These are phyloP conservation scores for Nephotettix cincticeps DNA, from an alignment of 1,140 invertebrate species.

Conservation along the genomic window DNA sequence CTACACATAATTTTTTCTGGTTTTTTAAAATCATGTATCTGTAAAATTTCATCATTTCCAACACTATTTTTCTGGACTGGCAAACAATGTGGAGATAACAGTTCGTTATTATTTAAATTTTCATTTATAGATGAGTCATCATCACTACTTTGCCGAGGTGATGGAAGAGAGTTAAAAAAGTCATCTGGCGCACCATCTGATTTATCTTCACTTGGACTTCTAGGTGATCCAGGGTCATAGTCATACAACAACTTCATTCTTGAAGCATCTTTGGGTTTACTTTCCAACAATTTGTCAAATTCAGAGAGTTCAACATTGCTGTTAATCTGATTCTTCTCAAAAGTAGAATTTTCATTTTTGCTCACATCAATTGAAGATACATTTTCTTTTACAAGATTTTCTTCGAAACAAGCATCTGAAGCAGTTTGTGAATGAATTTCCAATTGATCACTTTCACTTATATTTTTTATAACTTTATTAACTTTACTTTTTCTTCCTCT, in stretches of 20 bases:
- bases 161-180: not conserved
- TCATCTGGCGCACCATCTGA: not conserved
- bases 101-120: not conserved
- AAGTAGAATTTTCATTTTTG: too few relatives aligned
- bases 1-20: conserved; percentile 6
- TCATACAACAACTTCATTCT: not conserved
- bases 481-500: too few relatives aligned
- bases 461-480: too few relatives aligned
- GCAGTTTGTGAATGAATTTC: too few relatives aligned
- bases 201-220: conserved; percentile 2
- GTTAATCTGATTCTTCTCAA: not conserved
- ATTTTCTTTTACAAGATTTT: too few relatives aligned
- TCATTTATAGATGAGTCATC: not conserved
- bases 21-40: not conserved
- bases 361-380: too few relatives aligned
- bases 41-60: too few relatives aligned
- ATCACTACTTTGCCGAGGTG: not conserved
- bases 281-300: conserved; percentile 4
- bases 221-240: not conserved
- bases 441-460: too few relatives aligned
- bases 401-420: too few relatives aligned
- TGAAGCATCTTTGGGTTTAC: not conserved
- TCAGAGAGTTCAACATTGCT: not conserved
- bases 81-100: too few relatives aligned
- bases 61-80: too few relatives aligned